These are phyloP conservation scores for Thalpophila matura DNA, from an alignment of 2,888 invertebrate species.

Conservation along the genomic window DNA sequence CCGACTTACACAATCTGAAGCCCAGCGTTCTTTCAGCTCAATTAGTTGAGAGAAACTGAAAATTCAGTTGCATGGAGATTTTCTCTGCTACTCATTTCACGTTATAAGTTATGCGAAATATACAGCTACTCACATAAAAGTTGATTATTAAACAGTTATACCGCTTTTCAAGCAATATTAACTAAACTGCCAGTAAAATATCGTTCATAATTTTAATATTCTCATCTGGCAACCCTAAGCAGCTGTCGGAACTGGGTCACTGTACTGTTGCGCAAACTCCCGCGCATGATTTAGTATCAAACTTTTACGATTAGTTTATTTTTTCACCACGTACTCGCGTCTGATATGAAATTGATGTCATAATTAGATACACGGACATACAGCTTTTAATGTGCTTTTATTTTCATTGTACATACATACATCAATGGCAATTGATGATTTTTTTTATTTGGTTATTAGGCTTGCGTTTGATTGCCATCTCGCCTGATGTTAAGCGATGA, in stretches of 20 bases:
- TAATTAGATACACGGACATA: conserved; percentile 14
- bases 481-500: no score
- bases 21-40: no score
- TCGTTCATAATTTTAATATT: conserved; percentile 22
- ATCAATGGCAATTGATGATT: no score
- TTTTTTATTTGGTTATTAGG: no score
- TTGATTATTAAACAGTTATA: conserved; percentile 32
- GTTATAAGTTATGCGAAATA: conserved; percentile 11
- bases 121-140: conserved; percentile 17
- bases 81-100: background rate
- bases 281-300: conserved; percentile 54
- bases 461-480: no score
- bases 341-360: conserved; percentile 28
- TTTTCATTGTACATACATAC: no score
- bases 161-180: conserved; percentile 29
- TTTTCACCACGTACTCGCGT: conserved; percentile 37
- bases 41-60: no score
- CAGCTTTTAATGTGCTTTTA: no score
- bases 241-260: conserved; percentile 52
- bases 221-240: conserved; percentile 51
- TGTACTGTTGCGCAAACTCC: conserved; percentile 52
- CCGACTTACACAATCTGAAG: no score
- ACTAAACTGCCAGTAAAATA: conserved; percentile 32
- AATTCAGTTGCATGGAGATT: background rate
- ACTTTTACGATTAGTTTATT: conserved; percentile 57